Conservation (phyloP, 2,888 invertebrate genomes). For the Dorcus hopei region DNA sequence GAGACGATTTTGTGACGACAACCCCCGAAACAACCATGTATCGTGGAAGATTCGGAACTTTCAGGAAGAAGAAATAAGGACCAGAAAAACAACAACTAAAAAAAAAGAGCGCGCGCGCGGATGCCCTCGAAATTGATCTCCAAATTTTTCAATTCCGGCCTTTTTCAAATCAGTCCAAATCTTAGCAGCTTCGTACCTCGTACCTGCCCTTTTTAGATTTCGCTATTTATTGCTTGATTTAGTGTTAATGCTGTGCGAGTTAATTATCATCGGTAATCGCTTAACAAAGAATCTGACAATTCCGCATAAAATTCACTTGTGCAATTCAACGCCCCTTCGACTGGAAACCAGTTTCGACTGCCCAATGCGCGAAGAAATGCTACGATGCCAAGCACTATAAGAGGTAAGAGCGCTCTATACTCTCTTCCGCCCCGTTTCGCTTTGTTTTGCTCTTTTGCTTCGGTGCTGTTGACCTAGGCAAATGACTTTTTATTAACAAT, state of each 20-base stretch:
- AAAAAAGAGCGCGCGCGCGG: neutral
- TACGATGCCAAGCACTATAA: slow-evolving; percentile 51
- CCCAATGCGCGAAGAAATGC: slow-evolving; percentile 35
- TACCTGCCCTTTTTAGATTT: no score
- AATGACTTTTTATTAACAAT: neutral
- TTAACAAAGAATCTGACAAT: slow-evolving; percentile 18
- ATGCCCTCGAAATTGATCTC: neutral
- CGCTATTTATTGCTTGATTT: no score
- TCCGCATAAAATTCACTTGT: slow-evolving; percentile 18
- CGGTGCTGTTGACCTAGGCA: neutral
- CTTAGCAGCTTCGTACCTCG: no score
- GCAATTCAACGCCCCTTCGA: slow-evolving; percentile 13
- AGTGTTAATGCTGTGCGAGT: no score
- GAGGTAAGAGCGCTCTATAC: slow-evolving; percentile 41
- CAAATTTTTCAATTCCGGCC: no score
- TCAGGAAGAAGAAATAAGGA: slow-evolving; percentile 43
- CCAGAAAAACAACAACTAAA: neutral
- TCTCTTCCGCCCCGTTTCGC: neutral
- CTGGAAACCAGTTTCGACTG: slow-evolving; percentile 16
- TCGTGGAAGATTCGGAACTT: slow-evolving; percentile 41
- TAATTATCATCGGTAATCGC: no score
- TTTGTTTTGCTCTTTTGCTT: neutral
- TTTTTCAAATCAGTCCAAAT: no score
- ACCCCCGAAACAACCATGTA: slow-evolving; percentile 34
- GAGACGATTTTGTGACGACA: slow-evolving; percentile 15